These are phyloP conservation scores for Dorcus parallelipipedus DNA, from an alignment of 2,888 invertebrate species.

Conservation along the genomic window DNA sequence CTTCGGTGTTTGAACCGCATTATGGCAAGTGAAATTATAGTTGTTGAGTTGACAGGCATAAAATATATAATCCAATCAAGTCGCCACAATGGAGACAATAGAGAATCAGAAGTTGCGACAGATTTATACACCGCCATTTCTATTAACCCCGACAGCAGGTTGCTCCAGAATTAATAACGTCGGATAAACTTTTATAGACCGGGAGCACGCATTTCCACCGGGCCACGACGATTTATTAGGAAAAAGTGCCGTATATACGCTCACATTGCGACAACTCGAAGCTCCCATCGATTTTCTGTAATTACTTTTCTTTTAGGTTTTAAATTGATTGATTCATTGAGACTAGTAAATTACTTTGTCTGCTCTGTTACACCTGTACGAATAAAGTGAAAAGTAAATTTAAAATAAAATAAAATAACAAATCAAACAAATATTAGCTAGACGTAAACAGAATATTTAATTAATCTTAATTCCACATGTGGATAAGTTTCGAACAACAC, in stretches of 20 bases:
- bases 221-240: not conserved
- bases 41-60: conserved; percentile 33
- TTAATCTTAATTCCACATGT: no score
- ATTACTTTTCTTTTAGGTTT: no score
- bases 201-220: conserved; percentile 25
- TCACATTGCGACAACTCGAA: not conserved
- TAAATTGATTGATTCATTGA: no score
- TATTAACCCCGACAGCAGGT: conserved; percentile 26
- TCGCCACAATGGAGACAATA: conserved; percentile 46
- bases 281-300: no score
- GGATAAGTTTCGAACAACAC: no score
- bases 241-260: not conserved
- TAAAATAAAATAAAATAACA: no score
- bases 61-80: conserved; percentile 46
- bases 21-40: conserved; percentile 16
- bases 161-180: conserved; percentile 25
- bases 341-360: no score
- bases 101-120: conserved; percentile 45
- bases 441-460: no score
- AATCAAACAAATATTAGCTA: no score
- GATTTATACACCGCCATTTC: conserved; percentile 41
- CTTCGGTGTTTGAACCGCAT: not conserved
- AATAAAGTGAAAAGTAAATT: no score
- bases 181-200: conserved; percentile 25
- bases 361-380: no score